Percentiles rank a stretch among this genome's conserved stretches.
These are phyloP conservation scores for Tortricodes alternella DNA, from an alignment of 2,888 invertebrate genomes.

Conservation along the genomic window DNA sequence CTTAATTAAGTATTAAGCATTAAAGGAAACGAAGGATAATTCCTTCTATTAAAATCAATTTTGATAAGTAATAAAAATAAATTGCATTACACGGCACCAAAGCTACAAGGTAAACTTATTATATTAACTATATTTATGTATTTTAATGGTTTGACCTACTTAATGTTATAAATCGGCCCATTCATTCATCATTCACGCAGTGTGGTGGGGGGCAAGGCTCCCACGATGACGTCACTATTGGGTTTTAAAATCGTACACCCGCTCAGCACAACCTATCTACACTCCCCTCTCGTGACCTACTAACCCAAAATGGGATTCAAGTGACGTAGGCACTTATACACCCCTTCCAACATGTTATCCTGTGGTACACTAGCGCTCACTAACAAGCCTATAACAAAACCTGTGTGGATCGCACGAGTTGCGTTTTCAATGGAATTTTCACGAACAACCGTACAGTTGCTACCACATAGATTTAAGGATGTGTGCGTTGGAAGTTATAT, in stretches of 20 bases:
- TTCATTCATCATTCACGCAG: constrained; percentile 76
- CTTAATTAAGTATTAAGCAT: no score
- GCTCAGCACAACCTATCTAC: constrained; percentile 59
- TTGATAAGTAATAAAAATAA: background rate
- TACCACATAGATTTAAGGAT: constrained; percentile 38
- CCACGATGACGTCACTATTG: constrained; percentile 68
- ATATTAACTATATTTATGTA: background rate
- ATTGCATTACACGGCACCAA: background rate
- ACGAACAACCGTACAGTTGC: constrained; percentile 43
- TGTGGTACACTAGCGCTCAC: constrained; percentile 22
- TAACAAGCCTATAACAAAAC: constrained; percentile 45
- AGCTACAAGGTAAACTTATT: background rate
- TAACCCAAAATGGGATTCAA: constrained; percentile 71
- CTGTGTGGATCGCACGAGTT: constrained; percentile 44
- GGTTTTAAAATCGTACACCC: constrained; percentile 66
- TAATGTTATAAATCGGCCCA: constrained; percentile 56
- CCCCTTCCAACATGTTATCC: constrained; percentile 47
- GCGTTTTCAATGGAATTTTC: constrained; percentile 72
- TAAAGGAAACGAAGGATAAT: no score
- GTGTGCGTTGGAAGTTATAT: constrained; percentile 41
- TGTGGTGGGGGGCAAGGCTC: constrained; percentile 55
- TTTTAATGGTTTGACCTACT: constrained; percentile 30
- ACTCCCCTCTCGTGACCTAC: constrained; percentile 75
- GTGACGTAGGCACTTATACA: constrained; percentile 76
- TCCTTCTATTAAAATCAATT: no score